Evolutionary conservation across 1,140 invertebrate genomes (phyloP), one percentile per base, ranked within the genome.

Genomic region (fruit fly (Drosophila melanogaster)): DNA sequence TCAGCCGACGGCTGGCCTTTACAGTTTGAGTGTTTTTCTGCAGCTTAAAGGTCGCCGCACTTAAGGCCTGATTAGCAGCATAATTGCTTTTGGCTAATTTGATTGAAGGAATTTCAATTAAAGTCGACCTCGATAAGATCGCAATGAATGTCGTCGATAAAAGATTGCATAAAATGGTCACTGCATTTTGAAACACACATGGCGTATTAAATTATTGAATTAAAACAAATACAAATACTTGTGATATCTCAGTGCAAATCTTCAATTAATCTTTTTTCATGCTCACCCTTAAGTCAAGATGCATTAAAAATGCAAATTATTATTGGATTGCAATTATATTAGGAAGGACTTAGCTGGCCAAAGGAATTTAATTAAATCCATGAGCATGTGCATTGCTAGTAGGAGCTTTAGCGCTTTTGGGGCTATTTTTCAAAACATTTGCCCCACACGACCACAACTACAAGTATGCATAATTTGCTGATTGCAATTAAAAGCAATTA

Each of bases 401-500:
- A 11, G 30, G 26, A 8, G 41, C 22, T 15, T 12, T 12, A 7
- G 5, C 11, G 24, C 55, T 49, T 51, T 51, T 74, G 8, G 41
- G 30, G 3, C 12, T 33, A 15, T 30, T 41, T 62, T 50, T 49
- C n/a, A 3, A 19, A 66, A 37, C 35, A 17, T 22, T 38, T 19
- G 0, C 12, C 15, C 17, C 14, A 3, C 17, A 6, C 40, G 47
- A 73, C 66, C 66, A 47, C 72, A 85, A 59, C 57, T 47, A 69
- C 67, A 75, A 89, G 80, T 80, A 79, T 89, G 77, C 78, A 84
- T 89, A 89, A 89, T 89, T 84, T 75, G 80, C 84, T 84, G 66
- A 89, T 84, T 71, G 84, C 84, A 89, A 89, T 89, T 89, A 89
- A 89, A 89, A 90, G 80, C 84, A 89, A 89, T 89, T 89, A 89